Conservation (phyloP, 1,140 invertebrate species). For the Drosophila azteca region DNA sequence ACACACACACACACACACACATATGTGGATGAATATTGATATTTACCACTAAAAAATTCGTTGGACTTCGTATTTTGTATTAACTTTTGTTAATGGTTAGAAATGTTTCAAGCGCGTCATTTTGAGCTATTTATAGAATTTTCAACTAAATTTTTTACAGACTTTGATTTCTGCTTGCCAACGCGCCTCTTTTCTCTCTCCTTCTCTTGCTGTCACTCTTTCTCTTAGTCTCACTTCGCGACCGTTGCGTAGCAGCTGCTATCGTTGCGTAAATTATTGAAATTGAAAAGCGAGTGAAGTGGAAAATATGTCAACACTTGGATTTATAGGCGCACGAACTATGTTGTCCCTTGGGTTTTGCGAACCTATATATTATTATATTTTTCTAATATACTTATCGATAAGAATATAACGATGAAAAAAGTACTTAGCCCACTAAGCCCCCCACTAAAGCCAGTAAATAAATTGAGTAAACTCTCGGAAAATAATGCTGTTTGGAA, state of each 20-base stretch:
- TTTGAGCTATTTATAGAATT: constrained; percentile 67
- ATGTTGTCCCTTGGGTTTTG: no score
- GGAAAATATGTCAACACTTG: no score
- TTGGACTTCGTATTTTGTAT: constrained; percentile 15
- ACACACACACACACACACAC: constrained; percentile 15
- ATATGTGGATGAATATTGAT: constrained; percentile 26
- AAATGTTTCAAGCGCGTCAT: constrained; percentile 82
- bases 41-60: constrained; percentile 41
- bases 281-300: no score
- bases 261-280: no score
- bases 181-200: constrained; percentile 51
- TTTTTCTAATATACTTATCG: no score
- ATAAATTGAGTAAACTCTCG: no score
- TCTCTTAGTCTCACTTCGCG: constrained; percentile 5
- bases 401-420: no score
- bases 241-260: background rate
- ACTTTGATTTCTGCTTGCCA: constrained; percentile 70
- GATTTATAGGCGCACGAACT: no score
- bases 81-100: constrained; percentile 40
- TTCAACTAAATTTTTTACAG: constrained; percentile 55
- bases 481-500: no score
- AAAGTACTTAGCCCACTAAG: no score
- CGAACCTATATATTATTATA: no score
- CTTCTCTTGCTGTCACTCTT: constrained; percentile 31
- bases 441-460: no score